Percentiles rank a stretch among this genome's conserved stretches.
Conservation (phyloP, 2,113 vertebrate genomes). For the Carassius carassius region DNA sequence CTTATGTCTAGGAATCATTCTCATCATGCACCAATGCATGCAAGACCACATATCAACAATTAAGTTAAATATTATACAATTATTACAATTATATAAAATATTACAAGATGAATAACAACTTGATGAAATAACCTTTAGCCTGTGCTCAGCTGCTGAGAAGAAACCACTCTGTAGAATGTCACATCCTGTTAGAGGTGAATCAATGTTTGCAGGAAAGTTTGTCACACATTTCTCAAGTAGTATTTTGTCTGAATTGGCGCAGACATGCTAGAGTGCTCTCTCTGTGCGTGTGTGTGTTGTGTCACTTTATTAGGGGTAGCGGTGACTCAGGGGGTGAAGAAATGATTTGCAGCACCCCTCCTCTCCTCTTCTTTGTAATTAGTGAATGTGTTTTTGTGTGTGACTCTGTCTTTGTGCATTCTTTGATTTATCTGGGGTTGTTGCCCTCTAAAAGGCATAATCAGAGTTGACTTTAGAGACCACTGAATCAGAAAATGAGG, state of each 20-base stretch:
- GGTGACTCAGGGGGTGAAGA: not conserved
- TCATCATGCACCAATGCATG: not conserved
- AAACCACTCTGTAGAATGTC: constrained; percentile 4
- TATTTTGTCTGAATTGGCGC: constrained; percentile 21
- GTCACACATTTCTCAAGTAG: constrained; percentile 25
- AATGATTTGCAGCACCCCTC: not conserved
- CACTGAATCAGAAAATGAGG: constrained; percentile 38
- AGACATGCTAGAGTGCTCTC: constrained; percentile 4
- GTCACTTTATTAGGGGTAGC: not conserved
- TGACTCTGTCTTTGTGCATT: constrained; percentile 19
- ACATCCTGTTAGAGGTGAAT: not conserved
- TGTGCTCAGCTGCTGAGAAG: not conserved
- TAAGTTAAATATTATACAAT: too few relatives aligned
- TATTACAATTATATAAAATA: too few relatives aligned
- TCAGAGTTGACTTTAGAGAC: constrained; percentile 24
- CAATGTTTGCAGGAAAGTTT: not conserved
- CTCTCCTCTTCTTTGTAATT: not conserved
- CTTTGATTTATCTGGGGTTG: constrained; percentile 36
- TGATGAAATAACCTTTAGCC: not conserved
- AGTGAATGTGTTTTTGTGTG: constrained; percentile 32
- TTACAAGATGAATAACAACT: not conserved
- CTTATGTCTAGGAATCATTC: not conserved
- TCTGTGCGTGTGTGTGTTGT: constrained; percentile 28
- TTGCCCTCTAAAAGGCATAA: constrained; percentile 40
- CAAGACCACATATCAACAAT: not conserved